These are phyloP conservation scores for Ficedula albicollis DNA, from an alignment of 2,797 vertebrate genomes.

Conservation along the genomic window DNA sequence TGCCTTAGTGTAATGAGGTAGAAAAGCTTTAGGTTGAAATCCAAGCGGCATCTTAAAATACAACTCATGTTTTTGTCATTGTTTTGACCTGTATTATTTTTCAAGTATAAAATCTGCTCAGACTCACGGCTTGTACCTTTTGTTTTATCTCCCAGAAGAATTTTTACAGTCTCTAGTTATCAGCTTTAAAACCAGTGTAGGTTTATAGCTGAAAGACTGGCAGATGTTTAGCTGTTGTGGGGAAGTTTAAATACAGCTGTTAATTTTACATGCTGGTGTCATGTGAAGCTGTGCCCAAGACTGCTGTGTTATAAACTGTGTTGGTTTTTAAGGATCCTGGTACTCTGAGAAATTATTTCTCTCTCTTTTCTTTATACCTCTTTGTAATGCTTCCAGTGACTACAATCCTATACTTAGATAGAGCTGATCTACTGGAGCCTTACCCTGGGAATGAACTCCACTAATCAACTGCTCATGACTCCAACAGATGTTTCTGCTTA, in stretches of 20 bases:
- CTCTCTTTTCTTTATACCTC: neutral
- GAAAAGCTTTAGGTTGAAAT: neutral
- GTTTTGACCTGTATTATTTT: neutral
- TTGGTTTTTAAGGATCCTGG: neutral
- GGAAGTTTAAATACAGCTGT: slow-evolving; percentile 8
- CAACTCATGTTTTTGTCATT: neutral
- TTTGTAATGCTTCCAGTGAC: slow-evolving; percentile 27
- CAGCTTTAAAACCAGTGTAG: neutral
- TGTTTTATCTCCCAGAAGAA: neutral
- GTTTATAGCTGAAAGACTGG: neutral
- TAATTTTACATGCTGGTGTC: neutral
- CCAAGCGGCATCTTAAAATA: slow-evolving; percentile 4
- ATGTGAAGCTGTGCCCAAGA: neutral
- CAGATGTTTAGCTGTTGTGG: slow-evolving; percentile 5
- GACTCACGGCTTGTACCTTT: neutral
- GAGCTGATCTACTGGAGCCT: slow-evolving; percentile 53
- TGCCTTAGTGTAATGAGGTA: neutral
- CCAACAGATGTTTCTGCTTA: slow-evolving; percentile 80
- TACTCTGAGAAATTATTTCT: neutral
- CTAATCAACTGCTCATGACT: slow-evolving; percentile 74
- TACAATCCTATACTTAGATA: slow-evolving; percentile 34
- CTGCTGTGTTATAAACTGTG: accelerated
- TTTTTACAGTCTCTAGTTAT: slow-evolving; percentile 16
- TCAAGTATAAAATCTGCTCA: neutral
- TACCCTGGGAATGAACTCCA: slow-evolving; percentile 78